Conservation (phyloP, 2,113 vertebrate genomes). For the Gopherus flavomarginatus region DNA sequence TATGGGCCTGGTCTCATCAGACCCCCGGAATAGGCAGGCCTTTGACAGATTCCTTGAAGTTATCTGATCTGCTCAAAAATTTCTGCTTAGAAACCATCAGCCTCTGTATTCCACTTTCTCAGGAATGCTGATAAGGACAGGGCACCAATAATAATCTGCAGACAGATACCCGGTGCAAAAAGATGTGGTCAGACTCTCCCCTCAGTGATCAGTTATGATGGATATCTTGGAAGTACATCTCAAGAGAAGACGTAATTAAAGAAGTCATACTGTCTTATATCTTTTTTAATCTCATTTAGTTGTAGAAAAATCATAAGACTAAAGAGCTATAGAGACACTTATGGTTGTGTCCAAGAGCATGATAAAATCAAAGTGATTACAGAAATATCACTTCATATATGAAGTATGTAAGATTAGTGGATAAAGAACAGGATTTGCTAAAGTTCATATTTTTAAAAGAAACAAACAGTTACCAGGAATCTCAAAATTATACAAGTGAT, state of each 20-base stretch:
- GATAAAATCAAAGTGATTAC: background rate
- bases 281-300: background rate
- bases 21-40: fast-evolving
- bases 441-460: background rate
- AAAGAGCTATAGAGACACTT: background rate
- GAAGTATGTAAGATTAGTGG: background rate
- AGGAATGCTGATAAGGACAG: background rate
- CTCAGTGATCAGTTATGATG: background rate
- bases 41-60: background rate
- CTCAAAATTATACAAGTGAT: background rate
- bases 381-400: background rate
- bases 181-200: background rate
- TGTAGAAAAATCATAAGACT: background rate
- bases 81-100: background rate
- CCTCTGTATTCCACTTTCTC: background rate
- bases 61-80: background rate
- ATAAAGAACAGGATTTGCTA: background rate
- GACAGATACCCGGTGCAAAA: background rate
- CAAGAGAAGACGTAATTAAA: background rate
- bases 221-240: background rate
- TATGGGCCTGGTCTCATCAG: background rate
- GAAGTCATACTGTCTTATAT: background rate
- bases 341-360: background rate
- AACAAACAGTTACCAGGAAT: background rate
- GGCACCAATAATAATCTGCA: background rate